Evolutionary conservation across 1,140 invertebrate genomes (phyloP).

Genomic region (Hyposmocoma kahamanoa): DNA sequence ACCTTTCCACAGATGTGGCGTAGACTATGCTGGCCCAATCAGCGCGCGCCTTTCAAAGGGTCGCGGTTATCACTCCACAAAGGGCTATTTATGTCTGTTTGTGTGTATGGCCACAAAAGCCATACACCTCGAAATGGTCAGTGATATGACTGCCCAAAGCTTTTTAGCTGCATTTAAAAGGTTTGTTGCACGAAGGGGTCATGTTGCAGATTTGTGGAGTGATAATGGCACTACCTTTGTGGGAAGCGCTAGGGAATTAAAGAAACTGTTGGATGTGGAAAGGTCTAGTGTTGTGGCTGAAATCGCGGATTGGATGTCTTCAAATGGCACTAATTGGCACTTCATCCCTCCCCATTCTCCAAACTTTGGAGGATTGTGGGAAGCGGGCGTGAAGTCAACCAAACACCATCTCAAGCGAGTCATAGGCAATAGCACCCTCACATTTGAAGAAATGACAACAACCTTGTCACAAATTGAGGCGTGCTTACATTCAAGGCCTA

Average conservation of each 20-base stretch:
- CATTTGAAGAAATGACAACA: slow-evolving; percentile 1
- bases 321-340: background rate
- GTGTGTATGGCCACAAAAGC: background rate
- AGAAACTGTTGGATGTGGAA: background rate
- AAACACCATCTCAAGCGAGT: background rate
- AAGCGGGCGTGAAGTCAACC: background rate
- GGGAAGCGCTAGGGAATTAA: background rate
- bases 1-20: slow-evolving; percentile 9
- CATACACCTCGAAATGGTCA: background rate
- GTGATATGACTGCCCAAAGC: background rate
- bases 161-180: background rate
- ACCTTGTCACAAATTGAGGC: background rate
- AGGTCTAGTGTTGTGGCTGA: background rate
- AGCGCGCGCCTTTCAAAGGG: slow-evolving; percentile 12
- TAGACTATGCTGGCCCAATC: slow-evolving; percentile 35
- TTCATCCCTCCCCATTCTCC: slow-evolving; percentile 2
- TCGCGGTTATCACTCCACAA: background rate
- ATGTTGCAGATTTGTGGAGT: background rate
- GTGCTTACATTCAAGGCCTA: slow-evolving; percentile 18
- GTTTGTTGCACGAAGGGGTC: background rate
- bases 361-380: slow-evolving; percentile 4
- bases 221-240: slow-evolving; percentile 3
- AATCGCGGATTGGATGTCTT: background rate
- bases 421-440: background rate
- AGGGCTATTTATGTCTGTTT: background rate